Evolutionary conservation across 1,140 invertebrate species (phyloP).

Genomic region (Lucilia sericata): DNA sequence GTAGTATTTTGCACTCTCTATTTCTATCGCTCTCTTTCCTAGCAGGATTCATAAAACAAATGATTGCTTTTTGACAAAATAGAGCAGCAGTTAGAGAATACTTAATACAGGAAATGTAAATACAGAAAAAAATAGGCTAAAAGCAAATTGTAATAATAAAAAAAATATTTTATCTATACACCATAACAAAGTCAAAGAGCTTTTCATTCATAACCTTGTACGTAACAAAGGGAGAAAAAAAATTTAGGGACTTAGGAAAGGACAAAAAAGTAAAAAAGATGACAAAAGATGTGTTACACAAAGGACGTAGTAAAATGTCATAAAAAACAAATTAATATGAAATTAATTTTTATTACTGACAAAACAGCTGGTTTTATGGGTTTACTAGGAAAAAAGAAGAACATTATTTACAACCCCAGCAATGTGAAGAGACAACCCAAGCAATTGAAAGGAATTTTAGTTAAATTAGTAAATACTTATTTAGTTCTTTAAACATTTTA

Average conservation of each 20-base stretch:
- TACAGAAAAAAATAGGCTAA: constrained; percentile 23
- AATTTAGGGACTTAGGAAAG: background rate
- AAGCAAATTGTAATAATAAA: background rate
- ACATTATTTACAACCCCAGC: too few relatives aligned
- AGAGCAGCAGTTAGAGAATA: background rate
- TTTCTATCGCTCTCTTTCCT: background rate
- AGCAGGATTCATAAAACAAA: background rate
- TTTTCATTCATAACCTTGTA: constrained; percentile 46
- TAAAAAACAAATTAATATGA: too few relatives aligned
- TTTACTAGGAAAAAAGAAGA: too few relatives aligned
- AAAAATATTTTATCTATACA: background rate
- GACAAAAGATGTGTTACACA: too few relatives aligned
- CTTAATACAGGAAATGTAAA: constrained; percentile 9
- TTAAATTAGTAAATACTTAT: too few relatives aligned
- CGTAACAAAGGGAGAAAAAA: background rate
- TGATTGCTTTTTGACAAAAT: background rate
- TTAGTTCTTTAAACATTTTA: too few relatives aligned
- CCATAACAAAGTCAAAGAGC: constrained; percentile 4
- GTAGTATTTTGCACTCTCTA: too few relatives aligned
- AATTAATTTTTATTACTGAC: too few relatives aligned
- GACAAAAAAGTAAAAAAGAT: background rate
- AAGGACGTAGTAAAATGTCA: too few relatives aligned
- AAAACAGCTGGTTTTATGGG: too few relatives aligned
- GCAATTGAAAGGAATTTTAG: too few relatives aligned
- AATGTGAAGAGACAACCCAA: too few relatives aligned